Base-by-base conservation (phyloP, 2,797 vertebrate species). In the Petrocephalus schoutedeni region DNA sequence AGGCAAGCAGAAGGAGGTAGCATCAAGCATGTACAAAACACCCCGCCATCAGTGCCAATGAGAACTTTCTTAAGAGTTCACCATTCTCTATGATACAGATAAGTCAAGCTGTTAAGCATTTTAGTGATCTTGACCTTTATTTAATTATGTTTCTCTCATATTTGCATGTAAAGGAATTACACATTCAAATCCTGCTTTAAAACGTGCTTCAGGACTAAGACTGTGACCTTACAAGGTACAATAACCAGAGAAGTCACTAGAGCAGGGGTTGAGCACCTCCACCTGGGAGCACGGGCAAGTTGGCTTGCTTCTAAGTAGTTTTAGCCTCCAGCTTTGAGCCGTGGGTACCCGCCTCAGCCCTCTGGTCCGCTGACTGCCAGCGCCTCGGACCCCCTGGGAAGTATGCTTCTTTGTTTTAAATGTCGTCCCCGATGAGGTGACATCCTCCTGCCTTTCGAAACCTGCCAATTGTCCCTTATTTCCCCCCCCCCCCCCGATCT, bases 351-450 rank as follows among this genome's bases (percentile, higher is more conserved):
- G 57, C 86, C 28, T n/a, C 67, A 36, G 10, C 45, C 23, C 6
- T 64, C 12, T 23, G 59, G 10, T 10, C 87, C 85, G 19, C 90
- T 92, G 93, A 93, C 85, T 93, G 92, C 87, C 9, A 0, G 32
- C 41, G 49, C 7, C 89, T 88, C 28, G 23, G 87, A 80, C 32
- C 85, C 54, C 85, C 87, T 87, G 88, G 90, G 89, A 90, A 91
- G 85, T 19, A 6, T 45, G 86, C 88, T 93, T 92, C 80, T 95
- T 95, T 95, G 92, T 94, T 91, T 12, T 41, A 92, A 94, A 93
- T 88, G 91, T 89, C 91, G 80, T 84, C 87, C 89, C 91, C 89
- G 89, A 93, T 86, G 88, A 91, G 89, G 85, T 87, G 8, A 90
- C 86, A 88, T 88, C 67, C 74, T 86, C 89, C 84, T 90, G 89